Evolutionary conservation across 2,888 invertebrate species (phyloP), one percentile per base, ranked within the genome.

Genomic region (Synanthedon myopaeformis): DNA sequence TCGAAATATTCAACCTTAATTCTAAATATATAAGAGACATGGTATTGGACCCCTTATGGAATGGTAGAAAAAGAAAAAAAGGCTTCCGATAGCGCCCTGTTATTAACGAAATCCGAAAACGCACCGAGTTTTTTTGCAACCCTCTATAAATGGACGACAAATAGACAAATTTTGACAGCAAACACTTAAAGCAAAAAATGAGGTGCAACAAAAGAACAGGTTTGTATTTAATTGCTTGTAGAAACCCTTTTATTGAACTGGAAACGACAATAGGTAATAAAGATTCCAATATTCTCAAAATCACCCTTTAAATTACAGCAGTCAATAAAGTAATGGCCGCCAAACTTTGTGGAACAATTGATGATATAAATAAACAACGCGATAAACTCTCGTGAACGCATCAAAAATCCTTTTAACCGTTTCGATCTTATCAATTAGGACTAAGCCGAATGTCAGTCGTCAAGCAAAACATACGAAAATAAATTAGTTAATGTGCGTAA

Each of bases 31-130:
- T 35, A 35, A 35, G 35, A 35, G 35, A 35, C 35, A 35, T 10
- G 35, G 10, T 35, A 3, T 35, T 35, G 10, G 35, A 35, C 3
- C 8, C 35, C 10, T 23, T 23, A 23, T 23, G 1, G 23, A 23
- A 5, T 23, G 1, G 23, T 64, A 66, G 74, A 74, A 76, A 76
- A 75, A 72, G 59, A 52, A 57, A 66, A 68, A 73, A 78, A 82
- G 79, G 79, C 82, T 79, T 74, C 79, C 66, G 70, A 70, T 76
- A 85, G 84, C 86, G 85, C 86, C 85, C 77, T 83, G 75, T 83
- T 77, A 85, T 86, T 84, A 84, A 76, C 66, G 64, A 82, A 82
- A 84, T 85, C 86, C 85, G 82, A 86, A 85, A 79, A 74, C 35
- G 73, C 65, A 69, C 65, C 72, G 66, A 58, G 59, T 67, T 81